phyloP scores from a whole-genome alignment of 2,888 invertebrate species.

The Spilosoma lubricipeda region DNA sequence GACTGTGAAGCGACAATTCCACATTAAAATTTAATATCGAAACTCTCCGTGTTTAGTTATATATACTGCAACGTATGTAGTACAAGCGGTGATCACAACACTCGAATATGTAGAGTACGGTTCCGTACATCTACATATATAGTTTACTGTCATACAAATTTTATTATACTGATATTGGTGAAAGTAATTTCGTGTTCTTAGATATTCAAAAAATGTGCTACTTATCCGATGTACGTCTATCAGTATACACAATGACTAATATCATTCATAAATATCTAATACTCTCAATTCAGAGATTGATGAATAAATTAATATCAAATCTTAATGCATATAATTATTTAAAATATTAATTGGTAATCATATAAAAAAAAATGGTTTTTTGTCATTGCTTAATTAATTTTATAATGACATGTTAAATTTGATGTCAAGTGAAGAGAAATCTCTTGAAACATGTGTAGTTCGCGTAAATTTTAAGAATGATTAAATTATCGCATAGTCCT shows the following conservation, averaged over 20 bases:
- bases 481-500: not conserved
- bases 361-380: not conserved
- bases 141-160: conserved; percentile 16
- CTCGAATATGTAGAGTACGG: conserved; percentile 25
- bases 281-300: not conserved
- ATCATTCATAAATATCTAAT: not conserved
- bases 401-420: not conserved
- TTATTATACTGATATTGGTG: conserved; percentile 8
- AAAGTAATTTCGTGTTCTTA: conserved; percentile 6
- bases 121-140: conserved; percentile 35
- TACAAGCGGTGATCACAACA: conserved; percentile 33
- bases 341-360: not conserved
- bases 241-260: conserved; percentile 29
- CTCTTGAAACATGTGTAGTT: not conserved
- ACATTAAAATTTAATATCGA: conserved; percentile 45
- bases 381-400: not conserved
- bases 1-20: conserved; percentile 30
- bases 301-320: not conserved
- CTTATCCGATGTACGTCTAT: conserved; percentile 21
- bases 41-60: conserved; percentile 33
- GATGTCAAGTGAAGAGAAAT: not conserved
- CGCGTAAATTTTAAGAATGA: not conserved
- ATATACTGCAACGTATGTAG: conserved; percentile 41
- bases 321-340: not conserved
- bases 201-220: conserved; percentile 3